Evolutionary conservation across 2,888 invertebrate genomes (phyloP), one percentile per base, ranked within the genome.

Genomic region (Tortrix viridana): DNA sequence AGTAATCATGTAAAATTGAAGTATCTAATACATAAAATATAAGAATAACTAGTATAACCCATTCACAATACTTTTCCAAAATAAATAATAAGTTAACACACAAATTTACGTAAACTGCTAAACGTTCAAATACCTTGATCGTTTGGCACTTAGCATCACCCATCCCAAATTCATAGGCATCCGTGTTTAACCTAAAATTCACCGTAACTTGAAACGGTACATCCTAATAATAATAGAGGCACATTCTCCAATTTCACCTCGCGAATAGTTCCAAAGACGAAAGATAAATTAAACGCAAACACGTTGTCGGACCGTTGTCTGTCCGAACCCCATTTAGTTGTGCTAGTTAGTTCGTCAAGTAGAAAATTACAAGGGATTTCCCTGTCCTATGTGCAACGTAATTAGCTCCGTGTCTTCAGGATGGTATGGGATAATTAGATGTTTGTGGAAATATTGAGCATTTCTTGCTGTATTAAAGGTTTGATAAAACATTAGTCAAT

Each of bases 311-410:
- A 63, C 64, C 59, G 59, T 55, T 55, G 60, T 59, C 64, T 63
- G 58, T 63, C 48, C 18, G 47, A 38, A 47, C 56, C 44, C 57
- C 50, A 65, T 66, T 65, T 52, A 66, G 64, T 68, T 67, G 69
- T 65, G 44, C 65, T 18, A 58, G 67, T 69, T 58, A 69, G 67
- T 69, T 65, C 71, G 69, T 72, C 71, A 70, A 75, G 71, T 72
- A 76, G 77, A 77, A 80, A 79, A 79, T 80, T 76, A 77, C 75
- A 74, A 72, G 75, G 71, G 71, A 72, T 71, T 71, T 66, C 61
- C 54, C 69, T 65, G 66, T 67, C 68, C 65, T 70, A 69, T 69
- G 71, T 74, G 70, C 71, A 73, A 74, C 68, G 72, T 79, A 79
- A 80, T 79, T 77, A 75, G 72, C 73, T 75, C 74, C 71, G 20